Percentiles rank a stretch among this genome's conserved stretches.
phyloP scores from a whole-genome alignment of 2,113 vertebrate species.

The Sylvicapra grimmia region DNA sequence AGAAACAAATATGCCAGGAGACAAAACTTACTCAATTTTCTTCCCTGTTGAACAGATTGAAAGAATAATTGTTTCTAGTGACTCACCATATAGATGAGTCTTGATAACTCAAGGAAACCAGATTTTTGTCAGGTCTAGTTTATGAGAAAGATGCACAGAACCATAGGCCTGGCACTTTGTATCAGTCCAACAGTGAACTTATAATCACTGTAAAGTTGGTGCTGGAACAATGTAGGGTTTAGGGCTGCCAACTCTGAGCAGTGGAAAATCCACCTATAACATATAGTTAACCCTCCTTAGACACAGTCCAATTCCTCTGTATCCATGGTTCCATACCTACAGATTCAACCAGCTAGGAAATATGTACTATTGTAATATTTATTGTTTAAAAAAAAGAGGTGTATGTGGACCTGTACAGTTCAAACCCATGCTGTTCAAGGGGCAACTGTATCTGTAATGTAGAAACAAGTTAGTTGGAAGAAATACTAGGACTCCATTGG shows the following conservation, averaged over 20 bases:
- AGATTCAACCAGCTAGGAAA: background rate
- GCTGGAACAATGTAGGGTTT: background rate
- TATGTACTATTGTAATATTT: background rate
- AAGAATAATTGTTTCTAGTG: background rate
- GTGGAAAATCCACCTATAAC: background rate
- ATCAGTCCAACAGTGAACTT: background rate
- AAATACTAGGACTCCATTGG: background rate
- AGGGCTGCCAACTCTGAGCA: background rate
- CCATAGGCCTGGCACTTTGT: background rate
- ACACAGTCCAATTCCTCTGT: background rate
- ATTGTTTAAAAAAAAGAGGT: background rate
- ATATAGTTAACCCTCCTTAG: background rate
- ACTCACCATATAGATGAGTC: background rate
- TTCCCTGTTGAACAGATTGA: background rate
- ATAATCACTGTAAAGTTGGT: background rate
- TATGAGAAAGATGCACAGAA: background rate
- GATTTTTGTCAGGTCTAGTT: background rate
- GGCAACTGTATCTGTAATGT: background rate
- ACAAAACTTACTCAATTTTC: background rate
- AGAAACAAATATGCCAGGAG: background rate
- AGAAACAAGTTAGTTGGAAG: background rate
- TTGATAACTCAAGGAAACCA: background rate
- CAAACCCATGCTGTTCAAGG: background rate
- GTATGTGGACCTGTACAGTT: background rate
- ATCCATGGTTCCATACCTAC: background rate